Base-by-base conservation (phyloP, 2,888 invertebrate species). In the Unio delphinus region DNA sequence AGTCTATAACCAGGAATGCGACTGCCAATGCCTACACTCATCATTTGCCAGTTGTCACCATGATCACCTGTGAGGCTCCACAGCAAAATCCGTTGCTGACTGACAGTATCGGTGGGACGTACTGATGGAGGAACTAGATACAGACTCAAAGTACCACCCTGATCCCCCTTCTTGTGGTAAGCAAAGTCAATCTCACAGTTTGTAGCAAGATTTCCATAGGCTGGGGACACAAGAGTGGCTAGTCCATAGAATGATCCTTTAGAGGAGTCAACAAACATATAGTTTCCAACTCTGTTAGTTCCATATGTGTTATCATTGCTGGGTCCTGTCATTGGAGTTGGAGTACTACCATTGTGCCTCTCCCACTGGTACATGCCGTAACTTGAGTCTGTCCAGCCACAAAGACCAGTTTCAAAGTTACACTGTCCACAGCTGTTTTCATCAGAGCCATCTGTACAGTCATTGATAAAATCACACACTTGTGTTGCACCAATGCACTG, bases 351-450 rank as follows among this genome's bases (percentile, higher is more conserved):
- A 69, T 80, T 82, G 64, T 82, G 80, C 55, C 84, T 67, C 17
- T 79, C 79, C 88, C 88, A 86, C 11, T 69, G 69, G 68, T 80
- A 85, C 60, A 72, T 65, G 34, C 82, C 82, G 26, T 68, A 64
- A 68, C 83, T 83, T 64, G 75, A 75, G 66, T 87, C 87, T 34
- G 64, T 72, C 83, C 86, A 87, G n/a, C 86, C 85, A 81, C 86
- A 85, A 3, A 75, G 69, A 20, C 80, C 75, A 1, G 64, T 65
- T 72, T 87, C 85, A 79, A 87, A 87, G 67, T 81, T 76, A 80
- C 86, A 86, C 28, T 74, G 64, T 23, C 87, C 88, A 80, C 87
- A 87, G 60, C 74, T 79, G 1, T 30, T 54, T 65, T 87, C 87
- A 79, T 87, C 87, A 34, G 85, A 85, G 8, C 77, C 74, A 72